Evolutionary conservation across 2,888 invertebrate species (phyloP), one percentile per base, ranked within the genome.

Genomic region (Sphaerophoria rueppellii): DNA sequence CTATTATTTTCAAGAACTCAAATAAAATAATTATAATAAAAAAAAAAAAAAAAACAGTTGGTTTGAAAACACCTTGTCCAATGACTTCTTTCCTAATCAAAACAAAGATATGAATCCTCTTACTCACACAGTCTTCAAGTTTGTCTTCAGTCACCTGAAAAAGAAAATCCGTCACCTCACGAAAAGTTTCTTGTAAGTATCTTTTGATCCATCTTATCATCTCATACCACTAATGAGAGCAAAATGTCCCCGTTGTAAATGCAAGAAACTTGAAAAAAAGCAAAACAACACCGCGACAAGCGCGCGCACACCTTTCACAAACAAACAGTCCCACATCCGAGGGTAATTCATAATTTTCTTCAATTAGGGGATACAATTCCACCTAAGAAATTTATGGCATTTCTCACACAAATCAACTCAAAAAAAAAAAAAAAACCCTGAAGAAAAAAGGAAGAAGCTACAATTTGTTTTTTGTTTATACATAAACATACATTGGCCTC

Each of bases 291-390:
- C 4, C 40, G 46, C 37, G 9, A 61, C 46, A 74, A 82, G 82
- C 86, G 86, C 86, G 86, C 86, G 86, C 86, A 86, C 67, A 78
- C 71, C 71, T 82, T 70, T 82, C 50, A 82, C 58, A 71, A 77
- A 71, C 67, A 74, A 82, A 86, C 73, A 79, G 63, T 79, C 82
- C 40, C 67, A 69, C 69, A 57, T 24, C 24, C 24, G 24, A 24
- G 24, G 76, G 86, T 74, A 82, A 86, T 86, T 86, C 82, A 86
- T 76, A 79, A 83, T 79, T 86, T 79, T 70, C 65, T 82, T 86
- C 82, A 82, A 79, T 86, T 86, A 79, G 76, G 24, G 75, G 78
- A 82, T 75, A 67, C 82, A 78, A 75, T 78, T 71, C 58, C 65
- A 74, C 60, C 70, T 57, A 55, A 48, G 2, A 24, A 0, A 40